These are phyloP conservation scores for Drosophila stalkeri DNA, from an alignment of 2,888 invertebrate genomes.

Conservation along the genomic window DNA sequence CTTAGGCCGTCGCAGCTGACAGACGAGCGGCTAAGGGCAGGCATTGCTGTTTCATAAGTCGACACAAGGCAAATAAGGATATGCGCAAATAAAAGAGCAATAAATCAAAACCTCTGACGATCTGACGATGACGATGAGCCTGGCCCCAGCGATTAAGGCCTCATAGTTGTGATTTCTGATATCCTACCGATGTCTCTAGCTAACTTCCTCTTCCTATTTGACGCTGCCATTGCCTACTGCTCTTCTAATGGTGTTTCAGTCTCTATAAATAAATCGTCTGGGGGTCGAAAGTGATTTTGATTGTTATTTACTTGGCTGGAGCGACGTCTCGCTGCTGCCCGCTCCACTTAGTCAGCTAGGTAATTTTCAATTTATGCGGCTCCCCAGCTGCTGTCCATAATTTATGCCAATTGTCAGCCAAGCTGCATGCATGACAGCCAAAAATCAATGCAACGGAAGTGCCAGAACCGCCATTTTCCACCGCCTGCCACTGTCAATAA, in stretches of 20 bases:
- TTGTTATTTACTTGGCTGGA: conserved; percentile 68
- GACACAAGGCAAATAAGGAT: conserved; percentile 76
- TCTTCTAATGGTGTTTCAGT: conserved; percentile 24
- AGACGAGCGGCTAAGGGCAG: conserved; percentile 16
- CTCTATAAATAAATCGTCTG: conserved; percentile 65
- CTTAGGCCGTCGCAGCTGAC: conserved; percentile 62
- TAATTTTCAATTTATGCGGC: conserved; percentile 54
- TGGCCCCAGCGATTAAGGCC: conserved; percentile 74
- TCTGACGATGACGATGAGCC: conserved; percentile 71
- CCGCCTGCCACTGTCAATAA: conserved; percentile 59
- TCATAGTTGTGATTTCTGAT: conserved; percentile 67
- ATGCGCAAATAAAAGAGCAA: conserved; percentile 80
- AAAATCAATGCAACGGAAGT: conserved; percentile 74
- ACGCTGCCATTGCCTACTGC: neutral
- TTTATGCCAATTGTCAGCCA: conserved; percentile 60
- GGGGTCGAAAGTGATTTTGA: conserved; percentile 79
- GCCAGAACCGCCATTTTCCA: conserved; percentile 12
- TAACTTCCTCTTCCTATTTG: neutral
- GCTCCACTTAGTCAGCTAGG: conserved; percentile 7
- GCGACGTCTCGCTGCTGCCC: conserved; percentile 4
- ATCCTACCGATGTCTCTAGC: neutral
- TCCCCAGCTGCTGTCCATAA: conserved; percentile 39
- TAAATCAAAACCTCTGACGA: conserved; percentile 80
- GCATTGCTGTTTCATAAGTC: conserved; percentile 46
- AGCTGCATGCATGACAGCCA: conserved; percentile 60